Evolutionary conservation across 2,888 invertebrate genomes (phyloP).

Genomic region (Noctuana brunneofusca): DNA sequence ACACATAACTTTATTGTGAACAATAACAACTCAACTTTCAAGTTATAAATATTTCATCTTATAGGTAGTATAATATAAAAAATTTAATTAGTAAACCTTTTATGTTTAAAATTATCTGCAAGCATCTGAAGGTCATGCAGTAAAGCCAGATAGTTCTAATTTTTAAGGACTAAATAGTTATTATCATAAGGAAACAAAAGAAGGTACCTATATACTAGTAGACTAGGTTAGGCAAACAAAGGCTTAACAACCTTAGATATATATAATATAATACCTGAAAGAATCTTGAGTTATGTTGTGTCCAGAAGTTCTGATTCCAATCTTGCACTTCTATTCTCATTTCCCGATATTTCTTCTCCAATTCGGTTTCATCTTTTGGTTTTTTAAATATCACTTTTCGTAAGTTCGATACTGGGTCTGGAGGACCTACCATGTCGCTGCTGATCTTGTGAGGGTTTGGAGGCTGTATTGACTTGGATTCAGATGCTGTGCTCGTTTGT

Average conservation of each 20-base stretch:
- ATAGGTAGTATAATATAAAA: too few relatives aligned
- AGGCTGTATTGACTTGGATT: constrained; percentile 59
- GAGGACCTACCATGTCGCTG: constrained; percentile 89
- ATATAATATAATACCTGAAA: constrained; percentile 68
- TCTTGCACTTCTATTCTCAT: constrained; percentile 87
- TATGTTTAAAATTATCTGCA: too few relatives aligned
- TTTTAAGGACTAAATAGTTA: too few relatives aligned
- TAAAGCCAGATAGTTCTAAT: too few relatives aligned
- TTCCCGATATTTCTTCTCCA: constrained; percentile 85
- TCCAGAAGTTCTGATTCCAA: constrained; percentile 95
- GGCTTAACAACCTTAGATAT: too few relatives aligned
- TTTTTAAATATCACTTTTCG: constrained; percentile 87
- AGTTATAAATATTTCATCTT: too few relatives aligned
- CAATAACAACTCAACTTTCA: too few relatives aligned
- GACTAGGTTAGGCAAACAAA: too few relatives aligned
- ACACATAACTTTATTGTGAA: too few relatives aligned
- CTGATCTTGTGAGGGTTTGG: constrained; percentile 69
- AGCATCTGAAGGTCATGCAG: too few relatives aligned
- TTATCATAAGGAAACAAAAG: constrained; percentile 29
- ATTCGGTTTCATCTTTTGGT: constrained; percentile 84
- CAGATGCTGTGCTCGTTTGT: constrained; percentile 53
- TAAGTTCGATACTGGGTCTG: constrained; percentile 91
- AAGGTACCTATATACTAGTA: too few relatives aligned
- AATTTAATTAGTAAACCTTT: too few relatives aligned
- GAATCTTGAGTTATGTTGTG: constrained; percentile 89